Percentiles rank a stretch among this genome's conserved stretches.
Conservation (phyloP, 2,113 vertebrate species). For the Pterophyllum scalare region DNA sequence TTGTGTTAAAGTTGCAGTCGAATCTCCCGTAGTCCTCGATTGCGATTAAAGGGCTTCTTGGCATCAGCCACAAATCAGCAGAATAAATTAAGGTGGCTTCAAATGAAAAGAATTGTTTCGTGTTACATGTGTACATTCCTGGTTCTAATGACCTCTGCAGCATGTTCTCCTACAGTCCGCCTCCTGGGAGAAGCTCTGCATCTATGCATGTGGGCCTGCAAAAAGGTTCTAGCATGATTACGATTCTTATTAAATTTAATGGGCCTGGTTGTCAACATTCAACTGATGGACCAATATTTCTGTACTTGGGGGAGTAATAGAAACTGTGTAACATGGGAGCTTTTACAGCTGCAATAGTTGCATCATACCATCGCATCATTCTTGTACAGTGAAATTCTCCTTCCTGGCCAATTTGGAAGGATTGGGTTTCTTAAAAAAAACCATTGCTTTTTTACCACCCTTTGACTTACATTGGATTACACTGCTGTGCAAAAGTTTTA, state of each 20-base stretch:
- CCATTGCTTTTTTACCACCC: background rate
- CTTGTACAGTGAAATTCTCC: background rate
- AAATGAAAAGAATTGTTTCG: background rate
- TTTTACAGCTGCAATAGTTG: background rate
- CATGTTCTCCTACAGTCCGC: background rate
- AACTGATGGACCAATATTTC: background rate
- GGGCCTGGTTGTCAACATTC: slow-evolving; percentile 38
- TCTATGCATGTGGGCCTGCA: slow-evolving; percentile 28
- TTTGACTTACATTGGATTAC: background rate
- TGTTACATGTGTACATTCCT: background rate
- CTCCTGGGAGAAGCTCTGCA: slow-evolving; percentile 41
- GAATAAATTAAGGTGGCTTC: background rate
- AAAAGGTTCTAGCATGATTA: slow-evolving; percentile 56
- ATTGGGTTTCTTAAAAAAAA: background rate
- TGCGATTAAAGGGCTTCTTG: background rate
- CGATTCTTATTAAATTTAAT: slow-evolving; percentile 51
- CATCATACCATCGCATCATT: background rate
- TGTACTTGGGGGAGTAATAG: background rate
- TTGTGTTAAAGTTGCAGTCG: background rate
- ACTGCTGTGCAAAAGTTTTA: background rate
- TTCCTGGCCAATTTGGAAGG: background rate
- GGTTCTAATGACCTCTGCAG: slow-evolving; percentile 6
- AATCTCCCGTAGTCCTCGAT: background rate
- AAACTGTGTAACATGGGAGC: background rate
- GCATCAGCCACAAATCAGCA: background rate